Percentiles rank a stretch among this genome's conserved stretches.
Evolutionary conservation across 2,888 invertebrate genomes (phyloP).

Genomic region (Neuroscelio doddi): DNA sequence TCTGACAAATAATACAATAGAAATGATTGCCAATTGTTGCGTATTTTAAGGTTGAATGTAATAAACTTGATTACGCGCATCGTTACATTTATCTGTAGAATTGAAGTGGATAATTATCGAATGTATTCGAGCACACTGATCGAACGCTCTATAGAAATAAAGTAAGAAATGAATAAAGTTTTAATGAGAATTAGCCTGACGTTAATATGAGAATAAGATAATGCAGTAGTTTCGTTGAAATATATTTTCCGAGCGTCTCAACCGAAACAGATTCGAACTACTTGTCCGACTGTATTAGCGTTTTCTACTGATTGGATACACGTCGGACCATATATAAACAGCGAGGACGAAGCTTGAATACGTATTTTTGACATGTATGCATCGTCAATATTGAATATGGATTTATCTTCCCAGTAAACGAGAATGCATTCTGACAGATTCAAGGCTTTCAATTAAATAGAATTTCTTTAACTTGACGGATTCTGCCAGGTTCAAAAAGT

Average conservation of each 20-base stretch:
- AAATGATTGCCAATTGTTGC: background rate
- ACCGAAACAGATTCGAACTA: conserved; percentile 9
- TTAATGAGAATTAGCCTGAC: conserved; percentile 34
- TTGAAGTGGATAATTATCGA: conserved; percentile 29
- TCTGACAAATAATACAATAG: background rate
- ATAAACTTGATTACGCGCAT: conserved; percentile 4
- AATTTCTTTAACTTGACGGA: no score
- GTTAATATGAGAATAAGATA: conserved; percentile 33
- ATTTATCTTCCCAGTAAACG: no score
- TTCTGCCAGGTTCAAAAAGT: no score
- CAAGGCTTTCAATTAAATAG: no score
- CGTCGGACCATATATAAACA: background rate
- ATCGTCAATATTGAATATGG: no score
- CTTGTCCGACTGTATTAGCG: conserved; percentile 37
- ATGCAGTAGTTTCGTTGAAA: conserved; percentile 22
- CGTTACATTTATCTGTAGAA: conserved; percentile 13
- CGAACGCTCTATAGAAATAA: conserved; percentile 17
- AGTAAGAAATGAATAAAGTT: conserved; percentile 39
- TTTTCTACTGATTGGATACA: conserved; percentile 25
- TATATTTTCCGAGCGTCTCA: background rate
- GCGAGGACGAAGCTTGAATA: background rate
- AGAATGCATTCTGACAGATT: no score
- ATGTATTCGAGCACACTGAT: conserved; percentile 25
- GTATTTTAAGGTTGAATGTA: conserved; percentile 1
- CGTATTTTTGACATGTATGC: background rate